Evolutionary conservation across 2,113 vertebrate genomes (phyloP), one percentile per base, ranked within the genome.

Genomic region (Pachypanchax playfairii): DNA sequence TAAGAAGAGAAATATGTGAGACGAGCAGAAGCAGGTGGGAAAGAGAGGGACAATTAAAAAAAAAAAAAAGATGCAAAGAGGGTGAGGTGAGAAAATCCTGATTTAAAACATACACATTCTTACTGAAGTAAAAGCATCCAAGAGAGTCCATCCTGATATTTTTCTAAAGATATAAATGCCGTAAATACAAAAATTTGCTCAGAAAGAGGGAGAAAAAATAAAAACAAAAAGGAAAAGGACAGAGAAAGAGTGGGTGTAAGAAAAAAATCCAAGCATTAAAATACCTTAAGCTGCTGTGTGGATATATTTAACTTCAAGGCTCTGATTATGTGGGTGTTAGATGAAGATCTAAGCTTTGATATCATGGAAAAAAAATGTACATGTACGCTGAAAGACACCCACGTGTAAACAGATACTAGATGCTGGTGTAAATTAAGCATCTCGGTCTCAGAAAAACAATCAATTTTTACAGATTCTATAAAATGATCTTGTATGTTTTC

Each of bases 271-370:
- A 28, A 67, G 39, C 62, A 67, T 54, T 79, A 70, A 82, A 76
- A 84, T 80, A 84, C 69, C 75, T 67, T 69, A 83, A 83, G 77
- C 76, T 74, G 78, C 68, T 70, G 65, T 70, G 65, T 54, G 65
- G 63, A 61, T 89, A 89, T 82, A 79, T 82, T 82, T 83, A 88
- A 71, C 66, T 64, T 75, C 48, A 69, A 64, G 73, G 56, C 64
- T 73, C 33, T 84, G 80, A 81, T 84, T 65, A 80, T 73, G 82
- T 83, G 80, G 66, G 82, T 66, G 65, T 86, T 85, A 80, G 86
- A 80, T 82, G 72, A 72, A 82, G 71, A 87, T 83, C 72, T 69
- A 54, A 75, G 69, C 71, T 71, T 75, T 76, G 84, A 87, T 84
- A 83, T 77, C 61, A 78, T 62, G 33, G 33, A 31, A 9, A 4